Conservation (phyloP, 2,888 invertebrate species). For the Nomada ruficornis region DNA sequence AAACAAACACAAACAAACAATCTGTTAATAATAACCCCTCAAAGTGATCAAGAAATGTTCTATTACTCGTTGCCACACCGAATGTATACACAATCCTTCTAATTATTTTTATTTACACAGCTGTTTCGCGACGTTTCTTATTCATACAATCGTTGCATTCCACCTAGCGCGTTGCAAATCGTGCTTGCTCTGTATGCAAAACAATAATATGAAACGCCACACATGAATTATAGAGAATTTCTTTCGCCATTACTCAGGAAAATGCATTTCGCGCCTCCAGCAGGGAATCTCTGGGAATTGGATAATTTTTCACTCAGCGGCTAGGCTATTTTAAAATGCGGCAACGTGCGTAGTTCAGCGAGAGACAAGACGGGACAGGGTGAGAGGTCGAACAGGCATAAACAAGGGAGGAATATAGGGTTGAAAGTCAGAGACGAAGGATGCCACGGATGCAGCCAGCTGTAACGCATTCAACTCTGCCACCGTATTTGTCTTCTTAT, state of each 20-base stretch:
- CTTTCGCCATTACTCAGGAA: slow-evolving; percentile 24
- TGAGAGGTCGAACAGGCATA: slow-evolving; percentile 41
- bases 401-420: slow-evolving; percentile 56
- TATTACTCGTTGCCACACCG: no score
- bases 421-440: slow-evolving; percentile 39
- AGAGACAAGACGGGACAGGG: slow-evolving; percentile 21
- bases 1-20: no score
- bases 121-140: no score
- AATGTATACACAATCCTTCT: no score
- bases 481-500: slow-evolving; percentile 67
- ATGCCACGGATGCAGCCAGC: slow-evolving; percentile 61
- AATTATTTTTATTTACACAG: no score
- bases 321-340: slow-evolving; percentile 20
- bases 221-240: slow-evolving; percentile 37
- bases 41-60: no score
- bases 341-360: slow-evolving; percentile 14
- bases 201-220: slow-evolving; percentile 17
- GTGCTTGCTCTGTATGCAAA: slow-evolving; percentile 1
- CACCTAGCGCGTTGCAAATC: not conserved
- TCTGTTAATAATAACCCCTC: no score
- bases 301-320: slow-evolving; percentile 68
- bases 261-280: slow-evolving; percentile 11
- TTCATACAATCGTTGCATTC: no score
- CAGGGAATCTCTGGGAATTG: slow-evolving; percentile 60
- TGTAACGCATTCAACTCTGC: slow-evolving; percentile 68